phyloP scores from a whole-genome alignment of 1,140 invertebrate genomes.

The Coelopa frigida region DNA sequence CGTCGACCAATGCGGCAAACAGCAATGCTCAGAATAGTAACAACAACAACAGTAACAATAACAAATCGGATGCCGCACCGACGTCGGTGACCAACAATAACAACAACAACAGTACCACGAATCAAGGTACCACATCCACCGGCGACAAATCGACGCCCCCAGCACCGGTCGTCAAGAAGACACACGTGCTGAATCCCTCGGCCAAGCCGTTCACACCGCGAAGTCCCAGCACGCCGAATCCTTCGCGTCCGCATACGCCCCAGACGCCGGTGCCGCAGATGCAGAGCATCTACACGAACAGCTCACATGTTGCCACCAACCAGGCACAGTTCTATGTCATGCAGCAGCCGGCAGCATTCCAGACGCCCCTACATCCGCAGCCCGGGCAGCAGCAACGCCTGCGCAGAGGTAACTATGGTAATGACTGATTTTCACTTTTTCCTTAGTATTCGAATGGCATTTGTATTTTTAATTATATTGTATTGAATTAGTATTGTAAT shows the following conservation, averaged over 20 bases:
- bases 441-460: not conserved
- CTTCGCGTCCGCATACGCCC: constrained; percentile 70
- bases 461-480: not conserved
- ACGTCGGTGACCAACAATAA: constrained; percentile 9
- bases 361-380: constrained; percentile 47
- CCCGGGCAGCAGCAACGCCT: constrained; percentile 33
- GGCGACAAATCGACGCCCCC: constrained; percentile 40
- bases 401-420: constrained; percentile 35
- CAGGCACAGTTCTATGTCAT: constrained; percentile 45
- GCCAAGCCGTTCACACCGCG: constrained; percentile 80
- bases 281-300: constrained; percentile 35
- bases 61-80: constrained; percentile 13
- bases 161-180: constrained; percentile 47
- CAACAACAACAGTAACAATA: constrained; percentile 14
- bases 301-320: constrained; percentile 23
- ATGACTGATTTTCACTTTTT: constrained; percentile 6
- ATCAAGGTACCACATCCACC: constrained; percentile 4
- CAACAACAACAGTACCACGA: constrained; percentile 7
- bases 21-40: too few relatives aligned
- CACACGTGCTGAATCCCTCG: constrained; percentile 61
- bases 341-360: constrained; percentile 46
- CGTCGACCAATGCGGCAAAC: too few relatives aligned
- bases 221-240: constrained; percentile 55
- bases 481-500: too few relatives aligned
- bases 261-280: constrained; percentile 62